Evolutionary conservation across 2,888 invertebrate genomes (phyloP).

Genomic region (Troglohyphantes excavatus): DNA sequence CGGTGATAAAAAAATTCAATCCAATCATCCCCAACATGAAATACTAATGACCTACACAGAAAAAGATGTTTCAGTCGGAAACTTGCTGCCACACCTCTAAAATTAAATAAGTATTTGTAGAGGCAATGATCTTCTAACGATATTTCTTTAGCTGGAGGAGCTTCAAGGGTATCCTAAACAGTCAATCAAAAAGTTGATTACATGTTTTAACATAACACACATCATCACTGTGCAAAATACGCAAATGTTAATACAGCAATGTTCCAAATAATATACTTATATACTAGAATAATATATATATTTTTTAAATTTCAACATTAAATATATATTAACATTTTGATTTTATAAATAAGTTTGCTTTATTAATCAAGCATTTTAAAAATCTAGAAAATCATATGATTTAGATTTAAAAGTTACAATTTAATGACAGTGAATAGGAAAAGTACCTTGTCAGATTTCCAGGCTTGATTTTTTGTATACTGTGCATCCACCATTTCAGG

Average conservation of each 20-base stretch:
- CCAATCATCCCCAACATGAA: slow-evolving; percentile 97
- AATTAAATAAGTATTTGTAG: slow-evolving; percentile 94
- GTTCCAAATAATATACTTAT: too few species aligned
- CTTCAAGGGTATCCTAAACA: slow-evolving; percentile 91
- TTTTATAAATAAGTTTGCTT: too few species aligned
- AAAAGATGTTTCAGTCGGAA: slow-evolving; percentile 98
- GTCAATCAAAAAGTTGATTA: background rate
- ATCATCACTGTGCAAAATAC: too few species aligned
- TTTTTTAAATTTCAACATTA: too few species aligned
- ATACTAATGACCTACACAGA: slow-evolving; percentile 94
- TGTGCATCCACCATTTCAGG: slow-evolving; percentile 92
- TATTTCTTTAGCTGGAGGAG: slow-evolving; percentile 92
- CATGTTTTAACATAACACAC: too few species aligned
- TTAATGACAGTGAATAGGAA: background rate
- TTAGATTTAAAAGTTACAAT: too few species aligned
- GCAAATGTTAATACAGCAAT: too few species aligned
- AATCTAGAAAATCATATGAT: too few species aligned
- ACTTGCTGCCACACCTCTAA: slow-evolving; percentile 97
- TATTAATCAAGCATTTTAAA: too few species aligned
- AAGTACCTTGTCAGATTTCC: slow-evolving; percentile 90
- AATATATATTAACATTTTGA: too few species aligned
- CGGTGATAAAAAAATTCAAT: slow-evolving; percentile 95
- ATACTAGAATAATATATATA: too few species aligned
- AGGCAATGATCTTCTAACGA: slow-evolving; percentile 94
- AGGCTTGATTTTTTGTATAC: slow-evolving; percentile 99